Percentiles rank a stretch among this genome's conserved stretches.
Conservation (phyloP, 1,140 invertebrate genomes). For the Tribolium madens region DNA sequence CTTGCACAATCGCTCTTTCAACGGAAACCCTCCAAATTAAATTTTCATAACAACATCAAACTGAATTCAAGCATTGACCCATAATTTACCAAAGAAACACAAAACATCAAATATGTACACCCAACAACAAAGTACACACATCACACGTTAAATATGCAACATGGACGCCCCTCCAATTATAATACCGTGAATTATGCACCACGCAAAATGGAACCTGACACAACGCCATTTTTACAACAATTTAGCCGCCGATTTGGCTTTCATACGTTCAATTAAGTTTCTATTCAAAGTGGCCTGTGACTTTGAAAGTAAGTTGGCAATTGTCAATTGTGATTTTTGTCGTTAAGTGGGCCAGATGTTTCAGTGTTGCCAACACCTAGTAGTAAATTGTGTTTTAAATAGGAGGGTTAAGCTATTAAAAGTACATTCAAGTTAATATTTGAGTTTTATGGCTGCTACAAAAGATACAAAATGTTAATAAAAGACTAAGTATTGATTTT, state of each 20-base stretch:
- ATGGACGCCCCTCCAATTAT: background rate
- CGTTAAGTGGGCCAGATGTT: too few relatives aligned
- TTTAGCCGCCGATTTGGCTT: too few relatives aligned
- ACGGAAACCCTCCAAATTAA: background rate
- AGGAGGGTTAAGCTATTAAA: too few relatives aligned
- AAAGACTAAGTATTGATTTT: too few relatives aligned
- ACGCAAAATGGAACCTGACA: background rate
- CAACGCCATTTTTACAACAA: background rate
- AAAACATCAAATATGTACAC: background rate
- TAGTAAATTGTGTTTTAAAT: too few relatives aligned
- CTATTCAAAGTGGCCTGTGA: too few relatives aligned
- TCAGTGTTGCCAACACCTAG: too few relatives aligned
- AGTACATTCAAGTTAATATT: background rate
- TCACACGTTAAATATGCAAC: background rate
- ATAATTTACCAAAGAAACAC: background rate
- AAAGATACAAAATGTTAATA: background rate
- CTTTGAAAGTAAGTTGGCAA: too few relatives aligned
- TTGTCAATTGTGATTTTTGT: too few relatives aligned
- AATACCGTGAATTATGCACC: background rate
- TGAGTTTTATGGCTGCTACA: background rate
- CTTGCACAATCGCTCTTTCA: constrained; percentile 33
- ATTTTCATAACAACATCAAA: background rate
- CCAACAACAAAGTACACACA: background rate
- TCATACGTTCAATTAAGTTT: too few relatives aligned
- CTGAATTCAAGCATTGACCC: background rate